Evolutionary conservation across 2,888 invertebrate genomes (phyloP).

Genomic region (Lasioglossum pauxillum): DNA sequence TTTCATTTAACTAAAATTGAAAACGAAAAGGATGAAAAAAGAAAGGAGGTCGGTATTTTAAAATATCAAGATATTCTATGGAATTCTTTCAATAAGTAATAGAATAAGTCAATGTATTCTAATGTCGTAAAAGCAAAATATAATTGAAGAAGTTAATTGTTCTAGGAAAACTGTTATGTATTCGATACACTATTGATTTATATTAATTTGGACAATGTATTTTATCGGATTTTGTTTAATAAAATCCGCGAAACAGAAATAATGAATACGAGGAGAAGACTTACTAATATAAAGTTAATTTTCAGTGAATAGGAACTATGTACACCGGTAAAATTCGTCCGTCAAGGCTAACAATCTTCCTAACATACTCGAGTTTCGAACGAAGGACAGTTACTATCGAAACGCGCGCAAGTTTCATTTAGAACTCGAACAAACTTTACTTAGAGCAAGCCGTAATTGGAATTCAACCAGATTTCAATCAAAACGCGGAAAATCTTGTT

Average conservation of each 20-base stretch:
- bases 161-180: background rate
- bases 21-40: too few relatives aligned
- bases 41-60: too few relatives aligned
- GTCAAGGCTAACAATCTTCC: slow-evolving; percentile 1
- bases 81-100: background rate
- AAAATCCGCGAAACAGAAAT: background rate
- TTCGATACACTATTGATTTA: background rate
- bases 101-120: background rate
- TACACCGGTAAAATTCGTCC: background rate
- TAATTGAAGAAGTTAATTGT: background rate
- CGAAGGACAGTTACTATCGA: slow-evolving; percentile 7
- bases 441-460: slow-evolving; percentile 9
- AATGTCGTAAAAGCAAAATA: background rate
- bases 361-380: slow-evolving; percentile 10
- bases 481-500: slow-evolving; percentile 4
- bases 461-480: slow-evolving; percentile 9
- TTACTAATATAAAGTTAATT: background rate
- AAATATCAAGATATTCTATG: too few relatives aligned
- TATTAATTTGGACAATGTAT: background rate
- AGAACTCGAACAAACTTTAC: slow-evolving; percentile 13
- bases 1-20: too few relatives aligned
- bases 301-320: background rate
- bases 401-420: slow-evolving; percentile 12
- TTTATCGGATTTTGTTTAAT: background rate
- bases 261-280: background rate